These are phyloP conservation scores for Schizotus pectinicornis DNA, from an alignment of 2,888 invertebrate genomes.

Conservation along the genomic window DNA sequence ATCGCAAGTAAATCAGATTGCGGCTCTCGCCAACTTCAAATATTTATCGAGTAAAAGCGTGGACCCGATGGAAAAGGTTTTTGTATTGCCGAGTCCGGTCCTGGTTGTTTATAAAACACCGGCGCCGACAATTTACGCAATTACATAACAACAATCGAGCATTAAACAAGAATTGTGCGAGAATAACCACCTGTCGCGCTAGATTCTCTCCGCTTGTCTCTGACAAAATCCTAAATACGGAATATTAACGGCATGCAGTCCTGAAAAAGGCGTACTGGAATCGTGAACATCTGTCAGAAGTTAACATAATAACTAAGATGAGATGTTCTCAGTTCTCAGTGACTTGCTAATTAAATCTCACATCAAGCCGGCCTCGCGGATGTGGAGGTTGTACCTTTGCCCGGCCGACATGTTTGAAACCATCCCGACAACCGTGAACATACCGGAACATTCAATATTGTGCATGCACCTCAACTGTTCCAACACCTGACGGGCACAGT, in stretches of 20 bases:
- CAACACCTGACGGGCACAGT: constrained; percentile 6
- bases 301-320: constrained; percentile 50
- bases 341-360: constrained; percentile 52
- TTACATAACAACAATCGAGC: no score
- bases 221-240: constrained; percentile 13
- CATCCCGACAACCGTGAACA: constrained; percentile 34
- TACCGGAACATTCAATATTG: constrained; percentile 38
- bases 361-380: constrained; percentile 38
- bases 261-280: constrained; percentile 29
- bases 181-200: neutral
- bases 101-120: no score
- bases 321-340: constrained; percentile 46
- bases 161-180: no score
- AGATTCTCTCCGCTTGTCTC: constrained; percentile 3
- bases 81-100: no score
- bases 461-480: constrained; percentile 30
- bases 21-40: neutral
- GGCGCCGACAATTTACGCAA: no score
- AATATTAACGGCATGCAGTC: constrained; percentile 9
- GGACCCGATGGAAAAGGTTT: no score
- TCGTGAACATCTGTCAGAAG: constrained; percentile 50
- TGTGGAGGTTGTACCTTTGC: constrained; percentile 24
- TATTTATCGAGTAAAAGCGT: neutral
- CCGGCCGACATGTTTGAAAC: constrained; percentile 29
- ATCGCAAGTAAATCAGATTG: constrained; percentile 28